Conservation (phyloP, 2,113 vertebrate species). For the Oreamnos americanus region DNA sequence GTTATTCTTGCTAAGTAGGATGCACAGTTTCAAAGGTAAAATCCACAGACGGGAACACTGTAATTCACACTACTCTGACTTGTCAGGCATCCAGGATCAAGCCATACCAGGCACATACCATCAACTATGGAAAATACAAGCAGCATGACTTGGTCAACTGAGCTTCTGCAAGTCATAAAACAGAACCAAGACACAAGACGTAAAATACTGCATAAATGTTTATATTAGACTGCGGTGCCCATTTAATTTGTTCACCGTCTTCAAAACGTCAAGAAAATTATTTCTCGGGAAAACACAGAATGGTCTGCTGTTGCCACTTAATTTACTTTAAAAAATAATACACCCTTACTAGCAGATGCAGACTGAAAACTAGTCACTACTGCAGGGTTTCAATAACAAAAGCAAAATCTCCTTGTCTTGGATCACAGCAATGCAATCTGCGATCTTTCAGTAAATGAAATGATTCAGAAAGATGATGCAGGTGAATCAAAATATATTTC, state of each 20-base stretch:
- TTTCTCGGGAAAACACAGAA: not conserved
- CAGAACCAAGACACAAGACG: not conserved
- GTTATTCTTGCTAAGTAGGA: not conserved
- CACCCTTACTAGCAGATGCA: not conserved
- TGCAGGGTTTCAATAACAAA: not conserved
- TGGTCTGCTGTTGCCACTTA: not conserved
- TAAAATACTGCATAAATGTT: not conserved
- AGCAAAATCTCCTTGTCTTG: not conserved
- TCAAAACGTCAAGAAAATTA: not conserved
- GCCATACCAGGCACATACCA: not conserved
- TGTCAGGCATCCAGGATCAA: not conserved
- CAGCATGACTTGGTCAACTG: not conserved
- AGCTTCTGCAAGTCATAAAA: not conserved
- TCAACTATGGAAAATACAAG: slow-evolving; percentile 16
- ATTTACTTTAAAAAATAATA: not conserved
- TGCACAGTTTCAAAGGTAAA: slow-evolving; percentile 8
- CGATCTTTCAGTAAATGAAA: not conserved
- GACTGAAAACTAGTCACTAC: not conserved
- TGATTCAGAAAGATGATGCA: not conserved
- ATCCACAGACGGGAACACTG: not conserved
- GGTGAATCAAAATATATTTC: not conserved
- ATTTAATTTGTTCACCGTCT: not conserved
- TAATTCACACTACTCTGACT: not conserved
- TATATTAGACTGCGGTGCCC: not conserved
- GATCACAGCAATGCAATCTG: not conserved